Percentiles rank a stretch among this genome's conserved stretches.
phyloP scores from a whole-genome alignment of 1,140 invertebrate species.

The Coptotermes formosanus region DNA sequence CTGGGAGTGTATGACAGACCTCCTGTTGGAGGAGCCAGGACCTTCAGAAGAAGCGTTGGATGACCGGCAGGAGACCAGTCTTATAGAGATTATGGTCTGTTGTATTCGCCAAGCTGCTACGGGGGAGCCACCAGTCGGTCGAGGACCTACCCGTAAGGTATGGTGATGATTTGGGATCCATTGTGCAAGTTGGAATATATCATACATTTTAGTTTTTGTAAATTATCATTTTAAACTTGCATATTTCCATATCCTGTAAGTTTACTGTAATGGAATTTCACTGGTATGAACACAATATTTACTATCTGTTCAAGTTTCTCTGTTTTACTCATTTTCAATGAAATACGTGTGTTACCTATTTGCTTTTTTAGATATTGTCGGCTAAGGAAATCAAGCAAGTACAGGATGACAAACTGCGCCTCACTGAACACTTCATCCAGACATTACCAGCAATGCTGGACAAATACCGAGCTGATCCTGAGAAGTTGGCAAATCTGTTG shows the following conservation, averaged over 20 bases:
- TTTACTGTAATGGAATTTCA: too few species aligned
- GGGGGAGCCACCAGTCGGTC: slow-evolving; percentile 93
- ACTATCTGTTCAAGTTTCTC: too few species aligned
- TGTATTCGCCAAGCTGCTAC: slow-evolving; percentile 94
- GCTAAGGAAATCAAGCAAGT: slow-evolving; percentile 78
- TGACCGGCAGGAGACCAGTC: slow-evolving; percentile 86
- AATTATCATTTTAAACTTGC: too few species aligned
- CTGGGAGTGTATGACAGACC: slow-evolving; percentile 99
- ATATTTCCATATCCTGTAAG: too few species aligned
- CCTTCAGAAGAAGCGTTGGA: slow-evolving; percentile 87
- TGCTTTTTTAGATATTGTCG: slow-evolving; percentile 52
- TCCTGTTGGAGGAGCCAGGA: slow-evolving; percentile 91
- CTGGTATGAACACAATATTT: too few species aligned
- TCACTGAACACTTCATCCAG: slow-evolving; percentile 96
- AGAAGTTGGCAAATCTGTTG: slow-evolving; percentile 93
- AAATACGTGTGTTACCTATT: neutral
- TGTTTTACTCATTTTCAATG: too few species aligned
- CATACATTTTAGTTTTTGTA: too few species aligned
- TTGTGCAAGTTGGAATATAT: too few species aligned
- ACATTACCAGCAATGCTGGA: slow-evolving; percentile 85
- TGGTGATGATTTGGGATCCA: neutral
- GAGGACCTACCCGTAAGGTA: slow-evolving; percentile 82
- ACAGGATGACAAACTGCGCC: slow-evolving; percentile 85
- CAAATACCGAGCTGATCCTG: slow-evolving; percentile 94
- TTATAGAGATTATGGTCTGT: slow-evolving; percentile 96